Evolutionary conservation across 2,797 vertebrate genomes (phyloP).

Genomic region (Lophius americanus): DNA sequence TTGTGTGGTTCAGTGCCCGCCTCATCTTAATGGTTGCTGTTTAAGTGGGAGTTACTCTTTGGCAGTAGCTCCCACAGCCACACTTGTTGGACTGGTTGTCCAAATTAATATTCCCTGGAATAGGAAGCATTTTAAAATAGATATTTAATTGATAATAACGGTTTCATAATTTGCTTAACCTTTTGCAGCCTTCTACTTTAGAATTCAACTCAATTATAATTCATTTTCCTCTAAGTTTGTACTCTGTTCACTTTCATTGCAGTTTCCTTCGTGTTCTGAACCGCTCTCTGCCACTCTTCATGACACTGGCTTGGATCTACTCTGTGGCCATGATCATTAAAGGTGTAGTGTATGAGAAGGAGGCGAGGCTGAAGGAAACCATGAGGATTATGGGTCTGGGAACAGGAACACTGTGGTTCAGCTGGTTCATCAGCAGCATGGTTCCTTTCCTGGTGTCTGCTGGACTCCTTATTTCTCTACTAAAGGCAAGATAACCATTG

Average conservation of each 20-base stretch:
- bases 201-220: neutral
- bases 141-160: no score
- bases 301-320: conserved; percentile 94
- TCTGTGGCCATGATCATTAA: conserved; percentile 94
- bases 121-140: no score
- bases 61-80: neutral
- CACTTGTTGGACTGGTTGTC: neutral
- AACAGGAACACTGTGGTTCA: conserved; percentile 87
- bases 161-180: no score
- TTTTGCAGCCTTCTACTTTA: no score
- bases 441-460: conserved; percentile 89
- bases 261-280: conserved; percentile 89
- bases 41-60: neutral
- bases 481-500: conserved; percentile 80
- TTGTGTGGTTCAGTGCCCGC: neutral
- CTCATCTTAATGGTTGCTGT: neutral
- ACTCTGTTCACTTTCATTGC: neutral
- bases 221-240: neutral
- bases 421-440: conserved; percentile 92
- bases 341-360: conserved; percentile 92
- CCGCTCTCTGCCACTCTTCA: conserved; percentile 90
- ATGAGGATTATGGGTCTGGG: conserved; percentile 93
- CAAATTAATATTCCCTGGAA: neutral
- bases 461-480: conserved; percentile 84
- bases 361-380: conserved; percentile 89